Evolutionary conservation across 2,888 invertebrate genomes (phyloP).

Genomic region (Neria commutata): DNA sequence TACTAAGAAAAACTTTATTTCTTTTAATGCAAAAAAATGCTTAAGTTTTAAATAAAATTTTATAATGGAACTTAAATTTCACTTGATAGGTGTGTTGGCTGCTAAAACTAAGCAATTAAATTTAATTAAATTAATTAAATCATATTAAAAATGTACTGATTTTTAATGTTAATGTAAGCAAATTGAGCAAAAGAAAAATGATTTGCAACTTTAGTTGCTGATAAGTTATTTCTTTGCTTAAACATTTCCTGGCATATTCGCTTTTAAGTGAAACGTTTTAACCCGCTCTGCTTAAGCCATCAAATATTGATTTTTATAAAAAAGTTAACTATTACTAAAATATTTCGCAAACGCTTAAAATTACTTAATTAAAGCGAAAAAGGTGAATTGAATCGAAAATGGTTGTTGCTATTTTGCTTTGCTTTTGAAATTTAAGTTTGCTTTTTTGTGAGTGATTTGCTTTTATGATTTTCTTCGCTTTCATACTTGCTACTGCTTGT

Average conservation of each 20-base stretch:
- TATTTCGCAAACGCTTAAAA: not conserved
- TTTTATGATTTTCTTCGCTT: conserved; percentile 14
- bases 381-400: too few species aligned
- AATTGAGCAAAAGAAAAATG: not conserved
- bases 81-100: conserved; percentile 11
- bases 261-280: too few species aligned
- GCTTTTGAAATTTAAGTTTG: not conserved
- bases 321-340: too few species aligned
- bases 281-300: too few species aligned
- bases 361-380: not conserved
- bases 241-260: too few species aligned
- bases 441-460: not conserved
- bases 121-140: conserved; percentile 8
- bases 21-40: conserved; percentile 30
- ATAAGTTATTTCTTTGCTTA: too few species aligned
- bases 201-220: too few species aligned
- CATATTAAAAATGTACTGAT: too few species aligned
- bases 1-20: conserved; percentile 16
- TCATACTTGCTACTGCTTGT: conserved; percentile 19
- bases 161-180: not conserved
- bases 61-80: conserved; percentile 30
- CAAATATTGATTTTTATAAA: too few species aligned
- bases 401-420: not conserved
- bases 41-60: conserved; percentile 15
- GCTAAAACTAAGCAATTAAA: conserved; percentile 6